Evolutionary conservation across 23 tunicate genomes (phyloP).

Genomic region (Styela clava): DNA sequence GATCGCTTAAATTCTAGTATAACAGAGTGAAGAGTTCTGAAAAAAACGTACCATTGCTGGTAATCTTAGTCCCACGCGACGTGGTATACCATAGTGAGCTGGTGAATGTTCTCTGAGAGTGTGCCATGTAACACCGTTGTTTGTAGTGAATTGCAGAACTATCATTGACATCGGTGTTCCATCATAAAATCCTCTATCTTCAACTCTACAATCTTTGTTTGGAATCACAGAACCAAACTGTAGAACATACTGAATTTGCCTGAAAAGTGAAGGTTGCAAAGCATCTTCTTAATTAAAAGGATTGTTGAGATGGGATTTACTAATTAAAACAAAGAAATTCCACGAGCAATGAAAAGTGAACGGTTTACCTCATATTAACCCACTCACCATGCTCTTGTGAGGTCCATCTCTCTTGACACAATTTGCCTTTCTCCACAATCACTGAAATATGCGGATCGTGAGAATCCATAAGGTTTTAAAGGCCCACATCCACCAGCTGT

Average conservation of each 20-base stretch:
- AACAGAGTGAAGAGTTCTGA: too few species aligned
- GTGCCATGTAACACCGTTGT: conserved; percentile 84
- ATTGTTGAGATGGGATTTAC: too few species aligned
- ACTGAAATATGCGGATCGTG: conserved; percentile 57
- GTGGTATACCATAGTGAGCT: conserved; percentile 35
- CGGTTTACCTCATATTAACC: too few species aligned
- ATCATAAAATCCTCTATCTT: conserved; percentile 25
- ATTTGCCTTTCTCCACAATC: conserved; percentile 59
- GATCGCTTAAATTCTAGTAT: too few species aligned
- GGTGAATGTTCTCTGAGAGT: conserved; percentile 62
- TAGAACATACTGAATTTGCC: conserved; percentile 74
- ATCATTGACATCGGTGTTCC: conserved; percentile 33
- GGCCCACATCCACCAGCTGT: conserved; percentile 82
- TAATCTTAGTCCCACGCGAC: conserved; percentile 47
- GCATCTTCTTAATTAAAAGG: not conserved
- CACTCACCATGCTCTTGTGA: conserved; percentile 42
- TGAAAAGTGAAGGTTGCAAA: conserved; percentile 2
- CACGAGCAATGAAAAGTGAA: too few species aligned
- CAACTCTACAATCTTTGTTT: conserved; percentile 35
- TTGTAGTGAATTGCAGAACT: conserved; percentile 56
- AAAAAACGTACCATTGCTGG: conserved; percentile 3
- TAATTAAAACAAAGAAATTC: too few species aligned
- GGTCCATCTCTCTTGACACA: conserved; percentile 69
- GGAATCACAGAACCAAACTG: conserved; percentile 62
- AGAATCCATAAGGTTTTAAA: conserved; percentile 62